phyloP scores from a whole-genome alignment of 2,888 invertebrate species.

The Ichneumoninae sp. region DNA sequence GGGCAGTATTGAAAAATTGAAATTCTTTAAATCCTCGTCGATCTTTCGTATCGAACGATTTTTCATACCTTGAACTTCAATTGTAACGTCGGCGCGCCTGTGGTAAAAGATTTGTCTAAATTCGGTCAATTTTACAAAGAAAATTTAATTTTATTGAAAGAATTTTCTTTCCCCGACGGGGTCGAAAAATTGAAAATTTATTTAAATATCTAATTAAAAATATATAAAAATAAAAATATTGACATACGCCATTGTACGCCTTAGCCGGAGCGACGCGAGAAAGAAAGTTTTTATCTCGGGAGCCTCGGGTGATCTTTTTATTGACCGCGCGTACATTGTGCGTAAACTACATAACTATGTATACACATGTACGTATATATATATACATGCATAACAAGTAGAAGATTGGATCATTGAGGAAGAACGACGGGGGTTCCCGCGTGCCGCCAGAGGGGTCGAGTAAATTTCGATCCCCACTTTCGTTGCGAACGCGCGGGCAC shows the following conservation, averaged over 20 bases:
- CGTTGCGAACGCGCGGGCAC: constrained; percentile 27
- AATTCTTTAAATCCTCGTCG: background rate
- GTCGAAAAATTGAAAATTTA: no score
- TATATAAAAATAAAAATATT: background rate
- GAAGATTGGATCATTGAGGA: constrained; percentile 79
- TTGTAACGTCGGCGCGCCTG: no score
- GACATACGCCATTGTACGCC: background rate
- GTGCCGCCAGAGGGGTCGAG: constrained; percentile 51
- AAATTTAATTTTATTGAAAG: no score
- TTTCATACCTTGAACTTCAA: no score
- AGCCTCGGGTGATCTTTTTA: background rate
- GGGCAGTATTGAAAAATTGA: background rate
- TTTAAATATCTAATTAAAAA: background rate
- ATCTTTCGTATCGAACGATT: no score
- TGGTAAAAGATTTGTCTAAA: no score
- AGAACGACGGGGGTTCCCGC: constrained; percentile 69
- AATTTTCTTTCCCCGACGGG: no score
- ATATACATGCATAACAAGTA: background rate
- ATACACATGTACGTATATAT: background rate
- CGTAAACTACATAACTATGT: background rate
- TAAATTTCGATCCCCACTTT: constrained; percentile 44
- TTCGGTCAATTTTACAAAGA: no score
- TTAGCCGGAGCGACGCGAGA: no score
- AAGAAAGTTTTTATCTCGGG: background rate
- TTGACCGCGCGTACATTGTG: background rate